Evolutionary conservation across 2,113 vertebrate species (phyloP).

Genomic region (Lagopus muta): DNA sequence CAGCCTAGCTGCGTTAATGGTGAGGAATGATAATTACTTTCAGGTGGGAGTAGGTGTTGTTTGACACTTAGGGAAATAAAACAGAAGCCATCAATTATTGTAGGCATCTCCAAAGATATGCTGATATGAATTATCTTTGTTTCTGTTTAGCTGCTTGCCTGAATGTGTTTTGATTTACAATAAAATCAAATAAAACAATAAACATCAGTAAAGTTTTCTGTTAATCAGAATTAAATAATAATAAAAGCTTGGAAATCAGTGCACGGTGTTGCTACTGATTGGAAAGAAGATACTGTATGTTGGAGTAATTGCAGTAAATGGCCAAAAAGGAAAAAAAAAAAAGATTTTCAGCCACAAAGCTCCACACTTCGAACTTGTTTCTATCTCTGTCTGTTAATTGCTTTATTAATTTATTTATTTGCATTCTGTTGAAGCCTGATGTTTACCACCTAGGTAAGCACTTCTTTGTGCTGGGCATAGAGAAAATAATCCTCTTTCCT

Average conservation of each 20-base stretch:
- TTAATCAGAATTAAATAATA: conserved; percentile 20
- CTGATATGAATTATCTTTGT: neutral
- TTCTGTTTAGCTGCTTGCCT: neutral
- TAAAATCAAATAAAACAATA: accelerated
- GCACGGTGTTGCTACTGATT: neutral
- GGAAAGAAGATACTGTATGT: neutral
- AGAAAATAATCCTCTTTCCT: accelerated
- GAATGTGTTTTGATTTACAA: neutral
- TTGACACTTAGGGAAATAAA: neutral
- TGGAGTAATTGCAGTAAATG: conserved; percentile 11
- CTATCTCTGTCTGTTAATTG: neutral
- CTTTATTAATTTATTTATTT: neutral
- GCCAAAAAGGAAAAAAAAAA: neutral
- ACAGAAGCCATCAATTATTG: neutral
- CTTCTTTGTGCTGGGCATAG: neutral
- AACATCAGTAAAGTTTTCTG: neutral
- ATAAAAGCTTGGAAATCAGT: neutral
- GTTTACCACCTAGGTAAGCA: neutral
- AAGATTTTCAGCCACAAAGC: neutral
- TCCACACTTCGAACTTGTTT: neutral
- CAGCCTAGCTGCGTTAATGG: neutral
- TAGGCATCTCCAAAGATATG: neutral
- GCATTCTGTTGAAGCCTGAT: neutral
- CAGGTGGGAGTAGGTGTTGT: neutral
- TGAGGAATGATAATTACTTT: neutral